Conservation (phyloP, 2,888 invertebrate species). For the Adelphocoris suturalis region DNA sequence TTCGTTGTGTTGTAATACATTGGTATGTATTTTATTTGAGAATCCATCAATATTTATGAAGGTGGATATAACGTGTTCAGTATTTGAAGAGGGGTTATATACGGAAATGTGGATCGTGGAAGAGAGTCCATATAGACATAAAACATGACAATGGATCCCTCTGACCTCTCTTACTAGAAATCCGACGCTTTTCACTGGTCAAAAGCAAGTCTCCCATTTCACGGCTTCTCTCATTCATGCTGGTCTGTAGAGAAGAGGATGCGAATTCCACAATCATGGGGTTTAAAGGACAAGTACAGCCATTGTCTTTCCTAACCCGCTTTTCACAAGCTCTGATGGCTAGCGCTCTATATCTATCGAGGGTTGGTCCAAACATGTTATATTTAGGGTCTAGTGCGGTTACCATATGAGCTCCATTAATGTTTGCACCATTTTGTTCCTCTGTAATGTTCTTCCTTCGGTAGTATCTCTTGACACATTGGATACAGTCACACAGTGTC, state of each 20-base stretch:
- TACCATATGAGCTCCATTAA: not conserved
- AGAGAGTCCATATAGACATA: not conserved
- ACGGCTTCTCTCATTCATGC: not conserved
- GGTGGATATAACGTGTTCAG: not conserved
- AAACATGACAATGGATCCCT: not conserved
- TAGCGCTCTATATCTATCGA: slow-evolving; percentile 8
- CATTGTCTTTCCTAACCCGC: slow-evolving; percentile 20
- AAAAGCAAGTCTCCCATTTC: not conserved
- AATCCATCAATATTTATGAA: too few relatives aligned
- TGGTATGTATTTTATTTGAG: too few relatives aligned
- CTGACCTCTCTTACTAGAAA: not conserved
- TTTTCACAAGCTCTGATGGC: slow-evolving; percentile 18
- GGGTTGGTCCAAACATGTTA: slow-evolving; percentile 37
- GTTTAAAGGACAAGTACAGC: not conserved
- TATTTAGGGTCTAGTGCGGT: slow-evolving; percentile 20
- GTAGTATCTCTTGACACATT: not conserved
- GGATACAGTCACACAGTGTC: not conserved
- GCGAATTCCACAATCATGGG: slow-evolving; percentile 24
- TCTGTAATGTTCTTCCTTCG: not conserved
- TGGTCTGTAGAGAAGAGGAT: not conserved
- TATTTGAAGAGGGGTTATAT: not conserved
- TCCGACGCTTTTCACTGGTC: slow-evolving; percentile 9
- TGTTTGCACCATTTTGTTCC: not conserved
- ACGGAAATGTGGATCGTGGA: not conserved
- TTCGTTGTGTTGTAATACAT: too few relatives aligned